Base-by-base conservation (phyloP, 2,888 invertebrate species). In the Crossocerus cetratus region DNA sequence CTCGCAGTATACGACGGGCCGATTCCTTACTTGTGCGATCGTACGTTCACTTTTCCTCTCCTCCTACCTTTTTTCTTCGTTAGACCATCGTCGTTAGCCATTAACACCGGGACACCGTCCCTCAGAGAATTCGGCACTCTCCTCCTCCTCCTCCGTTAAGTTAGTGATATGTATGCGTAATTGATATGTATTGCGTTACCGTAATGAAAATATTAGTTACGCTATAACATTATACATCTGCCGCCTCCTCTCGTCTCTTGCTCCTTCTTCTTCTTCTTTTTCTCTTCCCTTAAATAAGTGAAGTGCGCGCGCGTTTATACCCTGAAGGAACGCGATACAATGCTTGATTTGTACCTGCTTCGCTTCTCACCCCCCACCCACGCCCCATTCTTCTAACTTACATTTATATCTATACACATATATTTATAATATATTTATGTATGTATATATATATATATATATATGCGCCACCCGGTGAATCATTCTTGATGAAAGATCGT, bases 121-220 rank as follows among this genome's bases (percentile, higher is more conserved):
- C 64, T 57, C 56, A 70, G 71, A 74, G 76, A 83, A 72, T 74
- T 67, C 70, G 59, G 23, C 65, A 68, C 45, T 61, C 70, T n/a
- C 16, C 8, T 32, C 32, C 32, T 3, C 2, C 23, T 13, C 58
- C 60, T 69, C 63, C 67, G 59, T 74, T 74, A 69, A 55, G 68
- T 82, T 78, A 78, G 49, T 81, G 83, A 82, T 82, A 82, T 81
- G 83, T 82, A 76, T 74, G 64, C 69, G 72, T 73, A 32, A 81
- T 44, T 79, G 83, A 82, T 82, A 82, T 82, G 83, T 76, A 77
- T 79, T 68, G 69, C 69, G 55, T 83, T 79, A 74, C 58, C 73
- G 78, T 78, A 83, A 76, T 82, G 82, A 81, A 82, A 82, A 82
- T 83, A 83, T 81, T 65, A 83, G 60, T 83, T 32, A 82, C 66